These are phyloP conservation scores for Holocentrus rufus DNA, from an alignment of 2,797 vertebrate species.

Conservation along the genomic window DNA sequence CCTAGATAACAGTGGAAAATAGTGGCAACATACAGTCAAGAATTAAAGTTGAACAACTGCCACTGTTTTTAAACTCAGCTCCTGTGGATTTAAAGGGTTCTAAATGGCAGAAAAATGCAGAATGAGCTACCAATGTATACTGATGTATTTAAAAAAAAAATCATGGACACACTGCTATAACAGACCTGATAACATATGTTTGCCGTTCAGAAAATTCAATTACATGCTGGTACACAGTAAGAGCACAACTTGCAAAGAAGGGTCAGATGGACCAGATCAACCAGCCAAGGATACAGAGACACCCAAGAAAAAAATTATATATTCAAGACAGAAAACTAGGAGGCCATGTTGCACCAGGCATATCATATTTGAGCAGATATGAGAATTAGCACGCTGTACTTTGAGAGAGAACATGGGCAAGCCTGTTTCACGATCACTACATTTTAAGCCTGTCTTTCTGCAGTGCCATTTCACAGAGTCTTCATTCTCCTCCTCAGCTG, in stretches of 20 bases:
- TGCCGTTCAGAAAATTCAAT: neutral
- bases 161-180: too few relatives aligned
- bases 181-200: too few relatives aligned
- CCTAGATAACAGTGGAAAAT: slow-evolving; percentile 22
- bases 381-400: slow-evolving; percentile 15
- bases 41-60: slow-evolving; percentile 13
- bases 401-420: slow-evolving; percentile 24
- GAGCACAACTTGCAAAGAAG: neutral
- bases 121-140: neutral
- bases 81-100: neutral
- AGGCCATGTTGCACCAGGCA: slow-evolving; percentile 21
- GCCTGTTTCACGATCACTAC: slow-evolving; percentile 1
- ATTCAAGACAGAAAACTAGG: slow-evolving; percentile 22
- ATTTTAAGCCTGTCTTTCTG: slow-evolving; percentile 22
- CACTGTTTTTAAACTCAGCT: neutral
- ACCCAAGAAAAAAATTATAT: neutral
- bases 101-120: neutral
- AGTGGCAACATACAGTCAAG: slow-evolving; percentile 48
- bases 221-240: slow-evolving; percentile 11
- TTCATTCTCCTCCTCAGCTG: slow-evolving; percentile 22
- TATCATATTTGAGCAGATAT: slow-evolving; percentile 19
- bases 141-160: too few relatives aligned
- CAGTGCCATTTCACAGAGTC: slow-evolving; percentile 38
- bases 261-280: slow-evolving; percentile 13
- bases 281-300: slow-evolving; percentile 2